Evolutionary conservation across 2,113 vertebrate species (phyloP).

Genomic region (Thinocorus orbignyianus): DNA sequence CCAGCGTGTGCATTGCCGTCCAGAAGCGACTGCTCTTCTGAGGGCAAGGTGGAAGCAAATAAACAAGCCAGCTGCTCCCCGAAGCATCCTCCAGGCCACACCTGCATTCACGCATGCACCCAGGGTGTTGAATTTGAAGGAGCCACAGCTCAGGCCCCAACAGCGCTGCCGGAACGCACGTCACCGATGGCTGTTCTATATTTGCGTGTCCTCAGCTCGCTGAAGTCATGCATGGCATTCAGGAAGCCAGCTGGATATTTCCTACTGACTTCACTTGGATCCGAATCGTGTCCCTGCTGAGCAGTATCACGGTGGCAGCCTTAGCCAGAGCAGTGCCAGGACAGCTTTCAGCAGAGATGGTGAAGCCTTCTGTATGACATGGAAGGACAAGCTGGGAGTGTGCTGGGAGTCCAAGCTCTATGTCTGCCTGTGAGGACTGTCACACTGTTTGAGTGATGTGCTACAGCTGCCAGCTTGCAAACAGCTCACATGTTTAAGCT

Average conservation of each 20-base stretch:
- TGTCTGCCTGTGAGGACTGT: not conserved
- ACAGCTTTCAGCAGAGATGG: not conserved
- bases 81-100: not conserved
- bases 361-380: not conserved
- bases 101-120: not conserved
- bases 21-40: not conserved
- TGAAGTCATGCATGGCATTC: not conserved
- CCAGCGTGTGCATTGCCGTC: not conserved
- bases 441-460: not conserved
- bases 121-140: not conserved
- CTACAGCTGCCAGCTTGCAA: not conserved
- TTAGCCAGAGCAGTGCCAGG: not conserved
- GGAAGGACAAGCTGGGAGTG: not conserved
- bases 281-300: not conserved
- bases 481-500: not conserved
- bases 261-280: slow-evolving; percentile 8
- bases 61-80: not conserved
- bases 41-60: not conserved
- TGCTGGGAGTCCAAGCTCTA: not conserved
- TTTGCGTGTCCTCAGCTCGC: not conserved
- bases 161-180: accelerated
- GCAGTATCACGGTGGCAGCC: not conserved
- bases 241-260: slow-evolving; percentile 28
- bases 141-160: accelerated
- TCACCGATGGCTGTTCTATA: not conserved